Evolutionary conservation across 1,140 invertebrate species (phyloP).

Genomic region (Ericerus pela): DNA sequence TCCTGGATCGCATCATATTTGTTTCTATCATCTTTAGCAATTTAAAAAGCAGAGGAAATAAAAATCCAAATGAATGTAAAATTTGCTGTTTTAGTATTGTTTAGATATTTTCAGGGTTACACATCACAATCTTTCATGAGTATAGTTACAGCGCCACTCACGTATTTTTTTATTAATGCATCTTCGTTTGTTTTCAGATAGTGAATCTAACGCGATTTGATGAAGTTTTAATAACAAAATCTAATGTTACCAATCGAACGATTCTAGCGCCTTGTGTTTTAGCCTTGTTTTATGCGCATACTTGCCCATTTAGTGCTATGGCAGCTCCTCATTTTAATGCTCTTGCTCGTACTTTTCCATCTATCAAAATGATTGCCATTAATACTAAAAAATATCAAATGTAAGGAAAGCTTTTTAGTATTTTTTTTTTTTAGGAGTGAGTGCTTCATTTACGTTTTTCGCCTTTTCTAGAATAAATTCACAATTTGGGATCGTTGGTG

Average conservation of each 20-base stretch:
- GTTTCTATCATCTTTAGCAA: too few species aligned
- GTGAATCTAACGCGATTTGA: conserved; percentile 40
- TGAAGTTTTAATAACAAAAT: conserved; percentile 37
- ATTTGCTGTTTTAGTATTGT: too few species aligned
- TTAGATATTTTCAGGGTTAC: too few species aligned
- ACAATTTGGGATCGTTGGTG: conserved; percentile 83
- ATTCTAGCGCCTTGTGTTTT: conserved; percentile 53
- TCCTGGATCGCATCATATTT: too few species aligned
- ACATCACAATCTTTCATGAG: too few species aligned
- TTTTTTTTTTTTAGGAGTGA: conserved; percentile 8
- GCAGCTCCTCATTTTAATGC: conserved; percentile 84
- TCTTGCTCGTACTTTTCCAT: conserved; percentile 64
- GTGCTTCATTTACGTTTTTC: background rate
- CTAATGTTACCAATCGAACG: conserved; percentile 34
- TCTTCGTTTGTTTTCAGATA: conserved; percentile 29
- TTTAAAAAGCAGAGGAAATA: too few species aligned
- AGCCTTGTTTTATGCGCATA: conserved; percentile 76
- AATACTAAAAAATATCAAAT: conserved; percentile 71
- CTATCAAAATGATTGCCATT: conserved; percentile 73
- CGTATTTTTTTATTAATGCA: too few species aligned
- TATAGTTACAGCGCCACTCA: too few species aligned
- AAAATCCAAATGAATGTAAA: too few species aligned
- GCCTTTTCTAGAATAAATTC: conserved; percentile 55
- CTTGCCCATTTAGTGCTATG: conserved; percentile 76
- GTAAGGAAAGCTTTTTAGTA: conserved; percentile 30